Evolutionary conservation across 2,113 vertebrate genomes (phyloP).

Genomic region (Romanogobio albipinnatus): DNA sequence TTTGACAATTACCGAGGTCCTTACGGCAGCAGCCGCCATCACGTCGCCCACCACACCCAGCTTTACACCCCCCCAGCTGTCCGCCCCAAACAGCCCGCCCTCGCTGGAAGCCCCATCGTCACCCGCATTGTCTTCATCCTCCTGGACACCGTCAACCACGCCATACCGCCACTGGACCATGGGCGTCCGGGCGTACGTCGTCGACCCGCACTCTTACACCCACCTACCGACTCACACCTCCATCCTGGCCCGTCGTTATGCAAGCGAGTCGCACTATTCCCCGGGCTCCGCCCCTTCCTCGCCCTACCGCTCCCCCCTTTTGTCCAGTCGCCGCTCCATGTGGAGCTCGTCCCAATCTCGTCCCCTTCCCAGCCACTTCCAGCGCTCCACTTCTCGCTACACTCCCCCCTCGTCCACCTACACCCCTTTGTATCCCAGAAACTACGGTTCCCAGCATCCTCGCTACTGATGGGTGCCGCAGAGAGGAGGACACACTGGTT

Average conservation of each 20-base stretch:
- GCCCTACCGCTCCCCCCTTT: conserved; percentile 65
- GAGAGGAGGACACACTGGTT: conserved; percentile 73
- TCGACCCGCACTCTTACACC: conserved; percentile 69
- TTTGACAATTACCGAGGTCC: conserved; percentile 43
- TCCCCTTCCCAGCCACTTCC: conserved; percentile 64
- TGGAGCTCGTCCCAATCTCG: conserved; percentile 71
- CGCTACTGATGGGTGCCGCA: conserved; percentile 69
- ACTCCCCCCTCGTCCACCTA: conserved; percentile 63
- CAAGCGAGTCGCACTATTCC: conserved; percentile 57
- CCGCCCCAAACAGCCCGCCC: conserved; percentile 65
- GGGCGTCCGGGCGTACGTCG: conserved; percentile 68
- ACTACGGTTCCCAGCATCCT: conserved; percentile 72
- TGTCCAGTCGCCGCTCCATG: conserved; percentile 66
- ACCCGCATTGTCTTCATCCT: conserved; percentile 53
- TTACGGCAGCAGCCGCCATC: conserved; percentile 45
- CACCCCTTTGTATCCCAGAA: conserved; percentile 69
- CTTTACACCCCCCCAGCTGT: conserved; percentile 47
- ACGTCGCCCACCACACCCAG: conserved; percentile 48
- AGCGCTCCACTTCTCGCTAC: conserved; percentile 58
- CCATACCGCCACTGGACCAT: conserved; percentile 71
- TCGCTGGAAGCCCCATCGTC: conserved; percentile 68
- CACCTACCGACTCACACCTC: conserved; percentile 54
- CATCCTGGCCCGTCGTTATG: conserved; percentile 58
- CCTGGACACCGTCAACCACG: conserved; percentile 57
- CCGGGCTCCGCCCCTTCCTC: conserved; percentile 68